Evolutionary conservation across 2,888 invertebrate species (phyloP).

Genomic region (Amiota mariae): DNA sequence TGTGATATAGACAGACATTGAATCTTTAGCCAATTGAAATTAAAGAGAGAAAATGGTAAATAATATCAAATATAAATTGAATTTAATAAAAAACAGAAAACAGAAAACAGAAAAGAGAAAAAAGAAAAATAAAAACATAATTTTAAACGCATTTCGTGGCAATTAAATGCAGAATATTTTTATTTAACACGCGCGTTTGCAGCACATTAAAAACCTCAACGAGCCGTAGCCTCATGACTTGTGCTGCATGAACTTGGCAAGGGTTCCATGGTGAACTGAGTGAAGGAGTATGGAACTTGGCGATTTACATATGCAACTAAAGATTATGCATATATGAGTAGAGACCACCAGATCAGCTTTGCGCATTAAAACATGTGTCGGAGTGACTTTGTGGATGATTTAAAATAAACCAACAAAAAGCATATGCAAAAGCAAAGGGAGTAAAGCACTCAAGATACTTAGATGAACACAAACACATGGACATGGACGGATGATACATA

Average conservation of each 20-base stretch:
- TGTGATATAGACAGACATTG: no score
- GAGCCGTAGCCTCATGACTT: not conserved
- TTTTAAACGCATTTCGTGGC: slow-evolving; percentile 56
- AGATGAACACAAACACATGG: not conserved
- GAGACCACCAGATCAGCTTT: slow-evolving; percentile 21
- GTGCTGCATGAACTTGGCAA: not conserved
- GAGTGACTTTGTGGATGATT: slow-evolving; percentile 30
- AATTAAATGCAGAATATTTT: slow-evolving; percentile 55
- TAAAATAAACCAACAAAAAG: slow-evolving; percentile 21
- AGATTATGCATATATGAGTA: no score
- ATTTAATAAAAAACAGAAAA: slow-evolving; percentile 60
- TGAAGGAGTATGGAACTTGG: no score
- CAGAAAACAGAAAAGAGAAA: slow-evolving; percentile 45
- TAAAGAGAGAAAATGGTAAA: not conserved
- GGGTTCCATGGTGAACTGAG: no score
- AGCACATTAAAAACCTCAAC: slow-evolving; percentile 13
- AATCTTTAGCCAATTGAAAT: not conserved
- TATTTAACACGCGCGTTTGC: slow-evolving; percentile 32
- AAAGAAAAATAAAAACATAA: not conserved
- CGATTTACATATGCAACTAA: no score
- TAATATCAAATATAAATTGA: slow-evolving; percentile 50
- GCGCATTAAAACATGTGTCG: slow-evolving; percentile 31
- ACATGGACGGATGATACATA: not conserved
- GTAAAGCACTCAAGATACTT: not conserved
- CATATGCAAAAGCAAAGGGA: not conserved